These are phyloP conservation scores for Oscheius sp. DNA, from an alignment of 2,888 invertebrate species.

Conservation along the genomic window DNA sequence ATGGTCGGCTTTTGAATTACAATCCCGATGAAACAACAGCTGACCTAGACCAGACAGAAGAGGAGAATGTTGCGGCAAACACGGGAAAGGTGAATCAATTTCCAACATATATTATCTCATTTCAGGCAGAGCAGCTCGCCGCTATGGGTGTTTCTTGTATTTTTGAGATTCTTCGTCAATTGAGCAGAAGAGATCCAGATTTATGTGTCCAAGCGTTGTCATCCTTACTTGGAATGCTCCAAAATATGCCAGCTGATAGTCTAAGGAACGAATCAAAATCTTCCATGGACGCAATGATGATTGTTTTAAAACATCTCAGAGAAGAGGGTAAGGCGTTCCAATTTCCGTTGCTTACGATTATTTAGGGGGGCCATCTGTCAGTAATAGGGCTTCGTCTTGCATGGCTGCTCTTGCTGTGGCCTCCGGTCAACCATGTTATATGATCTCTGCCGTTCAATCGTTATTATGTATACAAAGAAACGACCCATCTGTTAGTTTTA, in stretches of 20 bases:
- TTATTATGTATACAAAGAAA: slow-evolving; percentile 37
- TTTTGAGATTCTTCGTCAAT: slow-evolving; percentile 88
- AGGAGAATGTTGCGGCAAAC: background rate
- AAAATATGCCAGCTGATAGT: slow-evolving; percentile 76
- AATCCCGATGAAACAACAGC: slow-evolving; percentile 2
- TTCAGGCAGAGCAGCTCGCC: slow-evolving; percentile 67
- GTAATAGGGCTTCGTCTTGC: slow-evolving; percentile 89
- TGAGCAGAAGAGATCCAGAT: slow-evolving; percentile 82
- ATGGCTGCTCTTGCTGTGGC: slow-evolving; percentile 90
- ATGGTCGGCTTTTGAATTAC: slow-evolving; percentile 22
- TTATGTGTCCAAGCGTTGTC: slow-evolving; percentile 85
- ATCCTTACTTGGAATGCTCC: slow-evolving; percentile 77
- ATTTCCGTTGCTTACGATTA: background rate
- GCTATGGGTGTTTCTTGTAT: slow-evolving; percentile 78
- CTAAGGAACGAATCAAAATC: slow-evolving; percentile 83
- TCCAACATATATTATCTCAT: background rate
- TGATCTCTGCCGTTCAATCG: slow-evolving; percentile 53
- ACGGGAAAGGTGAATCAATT: slow-evolving; percentile 6
- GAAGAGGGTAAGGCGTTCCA: slow-evolving; percentile 41
- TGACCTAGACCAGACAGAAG: slow-evolving; percentile 9
- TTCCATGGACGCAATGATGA: slow-evolving; percentile 82
- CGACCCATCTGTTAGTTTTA: slow-evolving; percentile 13
- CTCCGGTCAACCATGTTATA: slow-evolving; percentile 78
- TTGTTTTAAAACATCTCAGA: slow-evolving; percentile 77
- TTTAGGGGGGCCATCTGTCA: slow-evolving; percentile 74